Percentiles rank a stretch among this genome's conserved stretches.
Conservation (phyloP, 2,888 invertebrate species). For the Allacma fusca region DNA sequence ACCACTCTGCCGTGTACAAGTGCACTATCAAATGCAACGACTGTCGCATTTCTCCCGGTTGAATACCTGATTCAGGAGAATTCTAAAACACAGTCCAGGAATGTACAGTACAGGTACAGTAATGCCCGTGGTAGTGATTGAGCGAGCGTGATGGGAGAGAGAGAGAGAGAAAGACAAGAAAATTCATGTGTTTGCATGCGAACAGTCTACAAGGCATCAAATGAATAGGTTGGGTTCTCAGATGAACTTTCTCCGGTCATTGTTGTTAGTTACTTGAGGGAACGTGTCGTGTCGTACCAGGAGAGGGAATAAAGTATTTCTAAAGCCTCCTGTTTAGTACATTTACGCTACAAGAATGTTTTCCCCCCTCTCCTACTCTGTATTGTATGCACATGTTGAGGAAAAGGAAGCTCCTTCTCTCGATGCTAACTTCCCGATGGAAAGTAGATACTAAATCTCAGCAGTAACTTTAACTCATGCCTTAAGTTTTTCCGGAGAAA, state of each 20-base stretch:
- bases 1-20: neutral
- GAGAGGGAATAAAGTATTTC: neutral
- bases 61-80: neutral
- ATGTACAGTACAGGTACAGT: neutral
- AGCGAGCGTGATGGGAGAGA: neutral
- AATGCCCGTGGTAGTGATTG: neutral
- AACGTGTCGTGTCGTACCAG: constrained; percentile 14
- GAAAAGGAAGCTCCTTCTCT: too few species aligned
- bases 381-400: too few species aligned
- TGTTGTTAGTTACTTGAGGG: constrained; percentile 15
- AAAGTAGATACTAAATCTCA: neutral
- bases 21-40: neutral
- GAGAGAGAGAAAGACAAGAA: constrained; percentile 1
- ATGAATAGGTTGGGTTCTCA: constrained; percentile 13
- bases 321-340: neutral
- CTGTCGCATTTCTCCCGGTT: neutral
- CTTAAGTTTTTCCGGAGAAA: neutral
- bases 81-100: neutral
- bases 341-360: neutral
- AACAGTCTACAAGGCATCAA: constrained; percentile 16
- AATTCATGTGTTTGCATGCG: constrained; percentile 24
- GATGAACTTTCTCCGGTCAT: constrained; percentile 8
- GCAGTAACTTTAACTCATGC: neutral
- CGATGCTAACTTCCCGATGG: neutral
- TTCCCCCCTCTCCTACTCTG: neutral